Base-by-base conservation (phyloP, 2,113 vertebrate genomes). In the Tricholaema leucomelas region DNA sequence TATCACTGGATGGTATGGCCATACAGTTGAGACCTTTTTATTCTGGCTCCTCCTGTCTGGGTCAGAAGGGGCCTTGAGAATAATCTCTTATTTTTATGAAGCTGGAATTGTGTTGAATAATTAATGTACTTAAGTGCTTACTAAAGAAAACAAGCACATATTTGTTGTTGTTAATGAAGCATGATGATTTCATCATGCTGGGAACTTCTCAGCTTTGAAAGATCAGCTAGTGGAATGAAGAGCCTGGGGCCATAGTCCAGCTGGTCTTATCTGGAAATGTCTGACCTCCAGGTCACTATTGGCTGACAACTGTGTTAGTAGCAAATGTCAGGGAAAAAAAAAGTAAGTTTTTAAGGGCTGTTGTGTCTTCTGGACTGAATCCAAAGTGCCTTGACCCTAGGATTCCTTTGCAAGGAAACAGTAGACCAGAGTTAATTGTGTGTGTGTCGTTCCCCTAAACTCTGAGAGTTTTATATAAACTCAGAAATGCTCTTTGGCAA, bases 121-220 rank as follows among this genome's bases (percentile, higher is more conserved):
- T 83, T 76, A 54, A 70, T 35, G 9, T 70, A 48, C n/a, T 65
- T 64, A 48, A 42, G 25, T 54, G 9, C 23, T 80, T 66, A 55
- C 69, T 91, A 73, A 65, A 77, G 64, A 74, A 92, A 85, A 40
- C 70, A 77, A 83, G 38, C 31, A 23, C 10, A 3, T 81, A 50
- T 69, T 86, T 89, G n/a, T 85, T 88, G 59, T 83, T 88, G 30
- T 81, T 85, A 71, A 23, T 83, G 64, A 87, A 81, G 69, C 18
- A 3, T 56, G 48, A 81, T 65, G 31, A 77, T 77, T 88, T 93
- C 48, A 35, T 93, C 65, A 16, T 67, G 58, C 74, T 94, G 77
- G 55, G 72, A 86, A 69, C 56, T 87, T 87, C 44, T 79, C 67
- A 71, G 46, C 48, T 90, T 65, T 75, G 63, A 81, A 85, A 63